A percentile compares a stretch with the other conserved stretches of the same genome.
Conservation (phyloP, 2,888 invertebrate genomes). For the Coelogynopora nodosa region DNA sequence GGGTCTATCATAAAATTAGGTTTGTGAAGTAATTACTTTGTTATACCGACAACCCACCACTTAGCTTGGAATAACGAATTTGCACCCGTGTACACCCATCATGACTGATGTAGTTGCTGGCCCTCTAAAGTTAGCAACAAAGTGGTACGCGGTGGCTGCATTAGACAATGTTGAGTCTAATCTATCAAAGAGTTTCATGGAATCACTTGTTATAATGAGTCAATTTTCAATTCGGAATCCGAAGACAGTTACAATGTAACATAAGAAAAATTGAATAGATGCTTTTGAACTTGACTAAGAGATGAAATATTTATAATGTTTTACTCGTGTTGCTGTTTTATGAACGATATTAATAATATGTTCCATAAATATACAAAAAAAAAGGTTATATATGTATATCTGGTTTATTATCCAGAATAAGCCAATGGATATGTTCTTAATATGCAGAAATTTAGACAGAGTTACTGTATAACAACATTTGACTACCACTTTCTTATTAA, state of each 20-base stretch:
- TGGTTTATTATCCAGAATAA: too few species aligned
- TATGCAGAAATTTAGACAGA: too few species aligned
- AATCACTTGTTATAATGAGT: background rate
- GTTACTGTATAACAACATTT: too few species aligned
- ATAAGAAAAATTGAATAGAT: background rate
- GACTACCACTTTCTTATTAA: too few species aligned
- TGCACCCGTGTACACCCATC: background rate
- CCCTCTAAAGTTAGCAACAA: background rate
- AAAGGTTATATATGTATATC: too few species aligned
- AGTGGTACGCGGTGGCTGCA: background rate
- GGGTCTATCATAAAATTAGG: background rate
- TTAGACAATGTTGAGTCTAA: background rate
- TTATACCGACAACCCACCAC: background rate
- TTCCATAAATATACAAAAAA: too few species aligned
- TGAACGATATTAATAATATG: too few species aligned
- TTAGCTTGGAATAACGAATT: background rate
- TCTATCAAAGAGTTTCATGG: background rate
- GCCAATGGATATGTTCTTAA: too few species aligned
- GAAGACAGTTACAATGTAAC: background rate
- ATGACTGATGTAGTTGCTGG: background rate
- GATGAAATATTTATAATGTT: too few species aligned
- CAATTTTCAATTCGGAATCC: conserved; percentile 6
- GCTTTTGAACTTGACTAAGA: too few species aligned
- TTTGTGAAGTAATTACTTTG: background rate
- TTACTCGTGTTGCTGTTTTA: too few species aligned